Base-by-base conservation (phyloP, 2,113 vertebrate species). In the Nothobranchius furzeri region DNA sequence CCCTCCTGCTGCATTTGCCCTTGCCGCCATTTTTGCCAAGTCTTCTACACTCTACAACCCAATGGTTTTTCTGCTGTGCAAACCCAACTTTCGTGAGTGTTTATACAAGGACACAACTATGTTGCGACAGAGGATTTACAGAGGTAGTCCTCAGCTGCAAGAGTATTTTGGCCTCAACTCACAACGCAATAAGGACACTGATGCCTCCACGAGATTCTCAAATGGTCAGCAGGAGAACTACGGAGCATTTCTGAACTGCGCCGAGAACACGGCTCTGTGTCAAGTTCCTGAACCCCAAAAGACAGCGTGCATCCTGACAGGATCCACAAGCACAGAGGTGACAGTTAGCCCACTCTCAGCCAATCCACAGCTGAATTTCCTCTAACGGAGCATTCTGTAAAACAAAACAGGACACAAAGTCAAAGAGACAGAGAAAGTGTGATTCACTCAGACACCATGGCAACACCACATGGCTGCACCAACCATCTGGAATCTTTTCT, bases 11-110 rank as follows among this genome's bases (percentile, higher is more conserved):
- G 91, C 86, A 0, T 95, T 95, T 0, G 94, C 94, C 76, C 51
- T 94, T 3, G 94, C 93, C 0, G 92, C 94, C 0, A 45, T 84
- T 13, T 93, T 91, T 40, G 94, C 94, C 76, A 95, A 95, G 80
- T 93, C 94, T 58, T 95, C 94, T 0, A 94, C 94, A 0, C 86
- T 95, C 84, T 94, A 95, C 92, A 95, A 95, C 83, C 94, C 94
- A 0, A 35, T 94, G 72, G 88, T 94, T 58, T 93, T 92, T 77
- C 91, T 95, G 84, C 81, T 94, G 15, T 87, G 93, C 64, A 94
- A 95, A 72, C 95, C 94, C 51, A 95, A 85, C 86, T 95, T 95
- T 60, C 93, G 94, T 0, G 85, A 75, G 76, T 90, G 90, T 55
- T 84, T 95, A 3, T 88, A 70, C 68, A 75, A 78, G 62, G 88